These are phyloP conservation scores for Ochlodes sylvanus DNA, from an alignment of 2,888 invertebrate species.

Conservation along the genomic window DNA sequence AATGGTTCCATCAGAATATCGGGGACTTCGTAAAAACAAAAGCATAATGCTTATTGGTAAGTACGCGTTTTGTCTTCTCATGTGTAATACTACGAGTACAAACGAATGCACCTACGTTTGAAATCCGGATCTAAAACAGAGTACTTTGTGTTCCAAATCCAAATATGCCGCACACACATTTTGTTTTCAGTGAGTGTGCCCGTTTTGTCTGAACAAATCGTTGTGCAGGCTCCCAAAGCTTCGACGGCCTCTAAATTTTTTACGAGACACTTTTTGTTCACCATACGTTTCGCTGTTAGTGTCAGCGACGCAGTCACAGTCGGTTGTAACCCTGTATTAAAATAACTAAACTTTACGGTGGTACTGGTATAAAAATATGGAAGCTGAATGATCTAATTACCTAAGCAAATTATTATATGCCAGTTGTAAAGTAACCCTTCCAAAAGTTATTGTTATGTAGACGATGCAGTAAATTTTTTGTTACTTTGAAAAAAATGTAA, in stretches of 20 bases:
- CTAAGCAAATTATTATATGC: too few species aligned
- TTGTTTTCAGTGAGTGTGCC: slow-evolving; percentile 99
- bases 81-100: slow-evolving; percentile 1
- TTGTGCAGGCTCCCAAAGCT: slow-evolving; percentile 98
- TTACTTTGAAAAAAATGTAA: too few species aligned
- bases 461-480: too few species aligned
- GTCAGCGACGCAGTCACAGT: slow-evolving; percentile 99
- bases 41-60: neutral
- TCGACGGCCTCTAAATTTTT: slow-evolving; percentile 99
- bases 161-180: slow-evolving; percentile 99
- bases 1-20: neutral
- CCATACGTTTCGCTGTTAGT: slow-evolving; percentile 99
- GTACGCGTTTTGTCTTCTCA: neutral
- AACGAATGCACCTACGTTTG: slow-evolving; percentile 49
- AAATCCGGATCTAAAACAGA: slow-evolving; percentile 90
- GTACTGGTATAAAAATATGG: too few species aligned
- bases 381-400: too few species aligned
- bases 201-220: slow-evolving; percentile 99
- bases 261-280: slow-evolving; percentile 98
- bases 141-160: slow-evolving; percentile 95
- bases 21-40: neutral
- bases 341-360: neutral
- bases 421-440: too few species aligned
- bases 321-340: slow-evolving; percentile 91
- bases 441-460: too few species aligned